Base-by-base conservation (phyloP, 2,888 invertebrate species). In the Calliphora vomitoria region DNA sequence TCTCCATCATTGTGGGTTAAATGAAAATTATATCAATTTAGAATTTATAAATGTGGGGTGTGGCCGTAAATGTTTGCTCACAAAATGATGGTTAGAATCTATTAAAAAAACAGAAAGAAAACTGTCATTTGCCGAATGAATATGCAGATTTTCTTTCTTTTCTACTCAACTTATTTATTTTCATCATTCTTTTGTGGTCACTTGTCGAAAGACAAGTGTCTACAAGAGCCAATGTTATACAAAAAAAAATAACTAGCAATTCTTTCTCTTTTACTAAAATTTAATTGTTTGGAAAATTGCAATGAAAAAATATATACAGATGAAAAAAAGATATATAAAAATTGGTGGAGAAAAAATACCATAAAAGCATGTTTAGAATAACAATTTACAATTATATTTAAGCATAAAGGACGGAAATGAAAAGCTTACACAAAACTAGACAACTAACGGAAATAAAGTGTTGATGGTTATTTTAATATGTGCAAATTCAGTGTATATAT, bases 261-360 rank as follows among this genome's bases (percentile, higher is more conserved):
- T 20, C 11, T 2, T 55, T 55, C 55, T 76, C 15, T 35, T 81
- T 55, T 68, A 58, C 72, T 50, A 25, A 38, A 31, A 71, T 76
- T 85, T 85, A 85, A 85, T 85, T 85, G 76, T 85, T 85, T 81
- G 81, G 85, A 81, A 85, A 81, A 85, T 76, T 81, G 72, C 58
- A 66, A 15, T 60, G 71, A 50, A 25, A 74, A 71, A 41, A 55
- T n/a, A n/a, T n/a, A n/a, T n/a, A n/a, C n/a, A n/a, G n/a, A n/a
- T n/a, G n/a, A n/a, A n/a, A n/a, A n/a, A n/a, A n/a, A n/a, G n/a
- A n/a, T n/a, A n/a, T n/a, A 31, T 66, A 55, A 8, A 68, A 11
- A 58, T 55, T 58, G 66, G 50, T 82, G 41, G 38, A 60, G 20
- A 60, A 53, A 62, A 47, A 55, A 50, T 8, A 31, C 25, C 18